phyloP scores from a whole-genome alignment of 2,797 vertebrate genomes.

The Phylloscopus collybita region DNA sequence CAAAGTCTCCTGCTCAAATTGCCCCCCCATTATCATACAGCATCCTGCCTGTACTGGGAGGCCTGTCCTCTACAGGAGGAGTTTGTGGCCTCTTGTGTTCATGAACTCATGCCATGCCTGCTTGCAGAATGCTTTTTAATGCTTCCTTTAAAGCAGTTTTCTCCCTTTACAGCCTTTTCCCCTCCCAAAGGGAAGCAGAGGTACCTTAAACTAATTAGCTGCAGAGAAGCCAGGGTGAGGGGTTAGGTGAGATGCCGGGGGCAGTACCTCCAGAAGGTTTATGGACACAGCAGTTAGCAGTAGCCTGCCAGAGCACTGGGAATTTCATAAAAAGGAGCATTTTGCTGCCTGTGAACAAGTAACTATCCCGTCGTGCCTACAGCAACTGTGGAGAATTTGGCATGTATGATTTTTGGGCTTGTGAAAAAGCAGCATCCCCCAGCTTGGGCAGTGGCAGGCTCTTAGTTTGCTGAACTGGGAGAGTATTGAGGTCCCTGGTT shows the following conservation, averaged over 20 bases:
- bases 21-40: not conserved
- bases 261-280: not conserved
- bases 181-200: not conserved
- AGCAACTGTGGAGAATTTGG: not conserved
- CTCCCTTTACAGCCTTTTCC: not conserved
- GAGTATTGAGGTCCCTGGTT: not conserved
- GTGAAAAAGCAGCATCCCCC: not conserved
- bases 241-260: not conserved
- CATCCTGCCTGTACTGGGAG: not conserved
- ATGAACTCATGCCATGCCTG: not conserved
- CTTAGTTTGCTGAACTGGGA: not conserved
- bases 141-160: not conserved
- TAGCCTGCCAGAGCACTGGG: not conserved
- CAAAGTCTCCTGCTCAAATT: not conserved
- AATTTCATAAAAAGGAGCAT: not conserved
- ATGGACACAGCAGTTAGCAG: not conserved
- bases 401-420: not conserved
- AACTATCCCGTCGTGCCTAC: fast-evolving
- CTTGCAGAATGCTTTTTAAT: not conserved
- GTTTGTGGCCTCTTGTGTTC: fast-evolving
- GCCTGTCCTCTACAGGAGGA: not conserved
- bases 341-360: not conserved
- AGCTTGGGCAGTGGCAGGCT: not conserved
- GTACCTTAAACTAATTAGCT: constrained; percentile 12
- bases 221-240: not conserved